These are phyloP conservation scores for Ophioderma brevispina DNA, from an alignment of 35 echinoderm and acorn worm species.

Conservation along the genomic window DNA sequence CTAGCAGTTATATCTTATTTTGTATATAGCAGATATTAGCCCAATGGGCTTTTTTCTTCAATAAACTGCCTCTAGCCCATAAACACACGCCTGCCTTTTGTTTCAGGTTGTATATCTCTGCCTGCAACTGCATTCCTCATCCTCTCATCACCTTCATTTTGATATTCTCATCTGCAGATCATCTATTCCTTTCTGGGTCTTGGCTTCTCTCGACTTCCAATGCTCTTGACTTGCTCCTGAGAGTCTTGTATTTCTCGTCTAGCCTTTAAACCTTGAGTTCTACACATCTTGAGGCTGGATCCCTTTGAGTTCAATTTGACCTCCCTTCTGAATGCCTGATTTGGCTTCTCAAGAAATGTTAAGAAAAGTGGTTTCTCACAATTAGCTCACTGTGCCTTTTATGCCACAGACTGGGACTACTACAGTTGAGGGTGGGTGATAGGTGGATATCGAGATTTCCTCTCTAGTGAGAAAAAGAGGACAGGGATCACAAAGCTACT, in stretches of 20 bases:
- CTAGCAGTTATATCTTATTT: too few relatives aligned
- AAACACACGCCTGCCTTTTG: constrained; percentile 79
- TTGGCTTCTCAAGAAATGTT: constrained; percentile 76
- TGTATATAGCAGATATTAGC: too few relatives aligned
- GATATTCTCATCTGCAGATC: constrained; percentile 73
- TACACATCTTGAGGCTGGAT: constrained; percentile 86
- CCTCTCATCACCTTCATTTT: constrained; percentile 67
- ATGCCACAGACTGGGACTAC: too few relatives aligned
- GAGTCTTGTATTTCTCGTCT: constrained; percentile 90
- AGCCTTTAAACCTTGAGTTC: constrained; percentile 83
- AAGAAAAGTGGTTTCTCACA: too few relatives aligned
- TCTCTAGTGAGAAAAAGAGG: too few relatives aligned
- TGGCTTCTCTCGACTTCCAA: constrained; percentile 70
- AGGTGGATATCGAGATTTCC: too few relatives aligned
- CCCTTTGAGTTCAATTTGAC: constrained; percentile 61
- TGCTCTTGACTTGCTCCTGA: constrained; percentile 94
- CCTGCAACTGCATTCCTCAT: constrained; percentile 78
- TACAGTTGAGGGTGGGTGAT: too few relatives aligned
- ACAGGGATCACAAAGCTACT: too few relatives aligned
- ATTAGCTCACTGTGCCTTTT: too few relatives aligned
- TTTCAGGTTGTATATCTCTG: constrained; percentile 79
- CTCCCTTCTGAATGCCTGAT: constrained; percentile 74
- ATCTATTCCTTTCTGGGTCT: constrained; percentile 68
- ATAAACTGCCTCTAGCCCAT: too few relatives aligned
- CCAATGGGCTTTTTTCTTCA: too few relatives aligned